Conservation (phyloP, 1,140 invertebrate species). For the Agraylea sexmaculata region DNA sequence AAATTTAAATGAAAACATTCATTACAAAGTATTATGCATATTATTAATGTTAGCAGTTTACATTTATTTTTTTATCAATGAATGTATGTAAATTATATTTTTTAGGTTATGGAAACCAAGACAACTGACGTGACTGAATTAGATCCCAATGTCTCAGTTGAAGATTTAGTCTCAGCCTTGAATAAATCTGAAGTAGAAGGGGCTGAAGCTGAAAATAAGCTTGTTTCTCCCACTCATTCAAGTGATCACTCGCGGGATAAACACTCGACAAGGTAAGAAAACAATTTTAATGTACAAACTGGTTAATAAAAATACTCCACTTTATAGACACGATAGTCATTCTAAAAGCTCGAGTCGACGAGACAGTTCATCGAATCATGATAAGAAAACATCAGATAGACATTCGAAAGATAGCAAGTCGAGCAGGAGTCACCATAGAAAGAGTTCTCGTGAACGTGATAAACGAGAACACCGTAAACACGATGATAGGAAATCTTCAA, state of each 20-base stretch:
- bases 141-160: slow-evolving; percentile 49
- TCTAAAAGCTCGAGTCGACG: slow-evolving; percentile 24
- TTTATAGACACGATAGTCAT: slow-evolving; percentile 18
- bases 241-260: slow-evolving; percentile 2
- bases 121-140: slow-evolving; percentile 41
- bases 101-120: slow-evolving; percentile 44
- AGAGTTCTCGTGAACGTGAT: slow-evolving; percentile 28
- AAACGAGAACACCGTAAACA: slow-evolving; percentile 23
- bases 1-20: too few relatives aligned
- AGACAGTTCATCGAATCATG: slow-evolving; percentile 25
- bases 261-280: not conserved
- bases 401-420: slow-evolving; percentile 25
- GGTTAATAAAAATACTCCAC: slow-evolving; percentile 5
- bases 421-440: slow-evolving; percentile 22
- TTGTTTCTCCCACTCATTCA: slow-evolving; percentile 20
- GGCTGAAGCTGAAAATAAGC: slow-evolving; percentile 26
- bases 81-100: slow-evolving; percentile 6
- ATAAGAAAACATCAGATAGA: slow-evolving; percentile 26
- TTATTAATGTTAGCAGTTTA: not conserved
- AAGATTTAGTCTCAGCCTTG: slow-evolving; percentile 48
- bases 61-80: not conserved
- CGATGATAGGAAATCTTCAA: slow-evolving; percentile 6
- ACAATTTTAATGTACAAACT: slow-evolving; percentile 2
- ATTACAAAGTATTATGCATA: not conserved
- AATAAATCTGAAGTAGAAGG: slow-evolving; percentile 37